These are phyloP conservation scores for Palaemon carinicauda DNA, from an alignment of 1,140 invertebrate genomes.

Conservation along the genomic window DNA sequence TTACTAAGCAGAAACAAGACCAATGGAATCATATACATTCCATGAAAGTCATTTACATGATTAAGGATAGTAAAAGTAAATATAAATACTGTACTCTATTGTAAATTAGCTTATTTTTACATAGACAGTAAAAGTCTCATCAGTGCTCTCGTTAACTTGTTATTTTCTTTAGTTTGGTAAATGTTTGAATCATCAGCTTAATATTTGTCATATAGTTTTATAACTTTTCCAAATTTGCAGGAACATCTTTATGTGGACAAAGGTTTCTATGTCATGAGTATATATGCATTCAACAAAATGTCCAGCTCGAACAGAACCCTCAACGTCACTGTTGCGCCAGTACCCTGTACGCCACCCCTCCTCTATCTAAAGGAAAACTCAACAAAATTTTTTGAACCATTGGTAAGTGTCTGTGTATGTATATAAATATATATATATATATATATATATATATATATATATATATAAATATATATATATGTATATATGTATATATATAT, in stretches of 20 bases:
- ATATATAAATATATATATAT: neutral
- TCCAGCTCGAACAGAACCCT: neutral
- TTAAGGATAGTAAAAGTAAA: too few species aligned
- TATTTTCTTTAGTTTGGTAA: too few species aligned
- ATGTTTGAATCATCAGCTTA: too few species aligned
- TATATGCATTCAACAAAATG: conserved; percentile 14
- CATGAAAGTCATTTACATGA: too few species aligned
- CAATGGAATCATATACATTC: too few species aligned
- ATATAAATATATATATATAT: neutral
- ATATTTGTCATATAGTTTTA: too few species aligned
- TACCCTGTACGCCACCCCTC: neutral
- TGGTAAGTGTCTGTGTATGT: neutral
- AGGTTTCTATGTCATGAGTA: conserved; percentile 11
- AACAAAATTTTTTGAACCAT: neutral
- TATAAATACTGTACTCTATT: too few species aligned
- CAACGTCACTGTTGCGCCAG: neutral
- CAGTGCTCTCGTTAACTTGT: too few species aligned
- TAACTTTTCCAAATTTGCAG: neutral
- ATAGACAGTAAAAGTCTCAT: too few species aligned
- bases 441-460: neutral
- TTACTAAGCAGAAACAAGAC: too few species aligned
- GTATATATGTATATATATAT: too few species aligned
- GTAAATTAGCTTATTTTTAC: too few species aligned
- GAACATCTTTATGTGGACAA: neutral
- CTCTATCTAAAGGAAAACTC: neutral